Conservation (phyloP, 2,113 vertebrate species). For the Centropristis striata region DNA sequence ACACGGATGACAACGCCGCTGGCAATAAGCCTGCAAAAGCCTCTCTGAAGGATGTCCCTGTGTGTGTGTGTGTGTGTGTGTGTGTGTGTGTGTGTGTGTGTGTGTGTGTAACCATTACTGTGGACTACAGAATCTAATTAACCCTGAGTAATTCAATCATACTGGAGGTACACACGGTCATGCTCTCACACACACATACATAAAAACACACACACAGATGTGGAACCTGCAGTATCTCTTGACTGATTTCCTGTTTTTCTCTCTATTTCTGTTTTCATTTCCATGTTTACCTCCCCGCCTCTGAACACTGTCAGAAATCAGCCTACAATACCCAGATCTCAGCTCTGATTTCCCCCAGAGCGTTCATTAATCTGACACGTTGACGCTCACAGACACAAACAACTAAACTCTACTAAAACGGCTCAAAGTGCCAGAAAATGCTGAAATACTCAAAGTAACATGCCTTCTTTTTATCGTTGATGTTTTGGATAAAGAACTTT, state of each 20-base stretch:
- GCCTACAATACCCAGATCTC: constrained; percentile 24
- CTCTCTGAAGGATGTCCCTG: constrained; percentile 56
- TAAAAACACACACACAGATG: constrained; percentile 8
- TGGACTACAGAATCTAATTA: constrained; percentile 76
- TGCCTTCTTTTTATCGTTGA: background rate
- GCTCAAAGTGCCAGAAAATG: background rate
- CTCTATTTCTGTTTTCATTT: background rate
- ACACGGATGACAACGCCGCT: constrained; percentile 51
- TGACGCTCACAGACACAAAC: constrained; percentile 11
- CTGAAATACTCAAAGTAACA: background rate
- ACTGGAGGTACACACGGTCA: constrained; percentile 57
- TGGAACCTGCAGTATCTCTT: constrained; percentile 28
- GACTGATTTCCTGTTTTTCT: constrained; percentile 1
- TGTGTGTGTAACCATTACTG: constrained; percentile 55
- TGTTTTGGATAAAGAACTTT: background rate
- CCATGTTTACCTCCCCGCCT: constrained; percentile 13
- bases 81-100: constrained; percentile 37
- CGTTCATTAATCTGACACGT: constrained; percentile 34
- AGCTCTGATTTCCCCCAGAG: constrained; percentile 36
- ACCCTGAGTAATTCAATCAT: constrained; percentile 79
- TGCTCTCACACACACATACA: constrained; percentile 10
- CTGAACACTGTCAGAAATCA: background rate
- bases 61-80: constrained; percentile 23
- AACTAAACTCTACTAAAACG: background rate
- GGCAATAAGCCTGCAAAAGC: constrained; percentile 63